Percentiles rank a stretch among this genome's conserved stretches.
Conservation (phyloP, 2,888 invertebrate genomes). For the Aelia acuminata region DNA sequence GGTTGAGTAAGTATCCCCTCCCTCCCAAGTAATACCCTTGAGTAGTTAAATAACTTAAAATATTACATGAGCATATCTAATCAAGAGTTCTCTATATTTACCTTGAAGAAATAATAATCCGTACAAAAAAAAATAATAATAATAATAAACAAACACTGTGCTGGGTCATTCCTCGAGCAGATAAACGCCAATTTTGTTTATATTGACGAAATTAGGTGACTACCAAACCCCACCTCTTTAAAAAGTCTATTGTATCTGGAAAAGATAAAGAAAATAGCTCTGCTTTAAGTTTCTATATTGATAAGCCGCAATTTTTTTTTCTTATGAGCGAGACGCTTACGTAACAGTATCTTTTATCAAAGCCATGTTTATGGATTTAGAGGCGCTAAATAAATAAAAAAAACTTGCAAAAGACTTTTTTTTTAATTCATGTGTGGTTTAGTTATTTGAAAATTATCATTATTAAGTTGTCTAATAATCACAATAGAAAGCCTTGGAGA, state of each 20-base stretch:
- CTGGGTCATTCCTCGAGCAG: not conserved
- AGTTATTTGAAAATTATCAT: too few relatives aligned
- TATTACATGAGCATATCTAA: slow-evolving; percentile 15
- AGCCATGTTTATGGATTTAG: not conserved
- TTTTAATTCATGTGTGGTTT: not conserved
- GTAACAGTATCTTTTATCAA: not conserved
- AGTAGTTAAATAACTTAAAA: slow-evolving; percentile 34
- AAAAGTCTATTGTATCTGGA: not conserved
- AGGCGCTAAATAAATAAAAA: not conserved
- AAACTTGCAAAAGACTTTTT: not conserved
- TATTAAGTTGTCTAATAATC: too few relatives aligned
- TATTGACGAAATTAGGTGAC: slow-evolving; percentile 1
- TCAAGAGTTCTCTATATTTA: slow-evolving; percentile 29
- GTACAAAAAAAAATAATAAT: not conserved
- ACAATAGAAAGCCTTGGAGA: too few relatives aligned
- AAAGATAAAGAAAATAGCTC: not conserved
- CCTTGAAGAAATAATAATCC: slow-evolving; percentile 6
- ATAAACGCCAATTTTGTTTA: slow-evolving; percentile 5
- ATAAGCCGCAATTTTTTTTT: not conserved
- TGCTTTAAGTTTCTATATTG: not conserved
- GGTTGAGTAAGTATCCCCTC: slow-evolving; percentile 10
- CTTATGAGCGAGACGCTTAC: not conserved
- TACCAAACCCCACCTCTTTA: not conserved
- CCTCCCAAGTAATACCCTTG: not conserved
- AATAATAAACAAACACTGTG: not conserved